Evolutionary conservation across 2,797 vertebrate genomes (phyloP).

Genomic region (Galago senegalensis): DNA sequence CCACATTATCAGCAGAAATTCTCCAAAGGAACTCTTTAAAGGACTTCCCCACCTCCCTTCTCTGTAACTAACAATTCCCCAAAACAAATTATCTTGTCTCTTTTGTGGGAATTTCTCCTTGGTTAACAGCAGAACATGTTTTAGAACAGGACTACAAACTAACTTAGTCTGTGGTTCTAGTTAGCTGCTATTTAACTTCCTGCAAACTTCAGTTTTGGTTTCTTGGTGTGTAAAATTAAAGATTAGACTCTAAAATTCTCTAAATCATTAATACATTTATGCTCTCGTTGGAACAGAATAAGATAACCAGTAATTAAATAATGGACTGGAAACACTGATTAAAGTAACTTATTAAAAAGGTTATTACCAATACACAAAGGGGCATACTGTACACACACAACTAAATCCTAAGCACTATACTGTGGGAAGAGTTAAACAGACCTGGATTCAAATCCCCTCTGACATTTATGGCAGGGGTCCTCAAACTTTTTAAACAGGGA

Average conservation of each 20-base stretch:
- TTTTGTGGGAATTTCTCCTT: neutral
- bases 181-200: neutral
- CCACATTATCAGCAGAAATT: neutral
- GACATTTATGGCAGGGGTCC: neutral
- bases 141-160: neutral
- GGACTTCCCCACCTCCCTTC: neutral
- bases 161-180: neutral
- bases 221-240: conserved; percentile 28
- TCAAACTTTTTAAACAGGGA: no score
- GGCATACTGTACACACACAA: neutral
- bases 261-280: neutral
- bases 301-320: neutral
- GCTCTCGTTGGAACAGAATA: neutral
- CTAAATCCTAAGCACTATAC: neutral
- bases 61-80: neutral
- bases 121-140: neutral
- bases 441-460: conserved; percentile 5
- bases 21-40: conserved; percentile 5
- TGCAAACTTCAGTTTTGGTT: conserved; percentile 56
- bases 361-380: neutral
- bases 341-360: neutral
- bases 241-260: conserved; percentile 25
- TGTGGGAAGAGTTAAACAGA: neutral
- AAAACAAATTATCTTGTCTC: neutral
- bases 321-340: conserved; percentile 26